Evolutionary conservation across 1,140 invertebrate genomes (phyloP).

Genomic region (Pinna nobilis): DNA sequence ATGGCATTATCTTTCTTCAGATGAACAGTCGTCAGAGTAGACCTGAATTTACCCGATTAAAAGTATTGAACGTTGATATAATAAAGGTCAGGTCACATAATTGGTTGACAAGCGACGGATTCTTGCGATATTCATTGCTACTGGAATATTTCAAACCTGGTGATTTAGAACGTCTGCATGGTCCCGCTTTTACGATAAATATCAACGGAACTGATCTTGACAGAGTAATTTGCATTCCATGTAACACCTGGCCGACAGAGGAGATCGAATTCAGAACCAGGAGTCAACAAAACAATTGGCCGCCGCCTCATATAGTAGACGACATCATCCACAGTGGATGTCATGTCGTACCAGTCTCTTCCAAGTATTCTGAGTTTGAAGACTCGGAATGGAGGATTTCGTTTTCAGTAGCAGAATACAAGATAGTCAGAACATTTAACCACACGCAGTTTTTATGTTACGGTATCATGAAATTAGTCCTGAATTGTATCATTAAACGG

Average conservation of each 20-base stretch:
- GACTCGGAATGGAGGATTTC: constrained; percentile 33
- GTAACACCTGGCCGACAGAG: constrained; percentile 6
- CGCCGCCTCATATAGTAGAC: background rate
- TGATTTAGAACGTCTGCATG: background rate
- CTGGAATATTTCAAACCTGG: background rate
- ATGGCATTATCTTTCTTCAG: no score
- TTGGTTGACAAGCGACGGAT: background rate
- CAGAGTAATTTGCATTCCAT: constrained; percentile 5
- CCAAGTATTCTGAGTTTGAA: background rate
- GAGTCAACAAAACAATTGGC: constrained; percentile 7
- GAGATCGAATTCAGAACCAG: constrained; percentile 9
- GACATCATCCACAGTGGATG: constrained; percentile 25
- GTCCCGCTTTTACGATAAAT: background rate
- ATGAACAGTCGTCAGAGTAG: background rate
- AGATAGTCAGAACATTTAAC: constrained; percentile 16
- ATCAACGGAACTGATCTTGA: background rate
- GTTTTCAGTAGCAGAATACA: constrained; percentile 29
- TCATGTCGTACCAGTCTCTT: constrained; percentile 26
- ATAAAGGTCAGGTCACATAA: background rate
- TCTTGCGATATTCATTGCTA: background rate
- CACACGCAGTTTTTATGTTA: constrained; percentile 34
- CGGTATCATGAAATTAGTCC: no score
- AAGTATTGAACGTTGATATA: background rate
- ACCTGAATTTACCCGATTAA: background rate
- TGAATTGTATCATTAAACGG: no score